Percentiles rank a stretch among this genome's conserved stretches.
Conservation (phyloP, 35 echinoderm and acorn worm genomes). For the Apostichopus parvimensis region DNA sequence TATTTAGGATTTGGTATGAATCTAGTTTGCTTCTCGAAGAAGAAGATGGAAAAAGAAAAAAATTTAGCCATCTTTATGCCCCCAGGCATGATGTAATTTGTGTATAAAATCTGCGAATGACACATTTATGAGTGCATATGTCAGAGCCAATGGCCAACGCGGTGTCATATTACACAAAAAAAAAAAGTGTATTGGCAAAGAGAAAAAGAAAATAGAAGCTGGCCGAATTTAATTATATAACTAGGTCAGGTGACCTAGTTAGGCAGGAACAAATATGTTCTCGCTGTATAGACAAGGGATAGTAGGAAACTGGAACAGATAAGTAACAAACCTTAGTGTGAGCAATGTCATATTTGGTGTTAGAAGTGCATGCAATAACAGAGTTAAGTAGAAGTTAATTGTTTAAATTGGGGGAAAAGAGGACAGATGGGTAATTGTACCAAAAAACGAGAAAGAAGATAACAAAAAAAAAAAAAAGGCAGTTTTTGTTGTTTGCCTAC, state of each 20-base stretch:
- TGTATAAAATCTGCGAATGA: conserved; percentile 50
- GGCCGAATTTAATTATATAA: conserved; percentile 59
- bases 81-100: conserved; percentile 52
- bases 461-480: background rate
- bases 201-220: conserved; percentile 37
- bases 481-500: conserved; percentile 32
- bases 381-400: conserved; percentile 51
- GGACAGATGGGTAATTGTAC: conserved; percentile 16
- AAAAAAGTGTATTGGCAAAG: conserved; percentile 51
- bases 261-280: conserved; percentile 51
- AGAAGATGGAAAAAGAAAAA: background rate
- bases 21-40: background rate
- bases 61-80: conserved; percentile 39
- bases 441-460: background rate
- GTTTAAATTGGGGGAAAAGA: conserved; percentile 48
- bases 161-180: conserved; percentile 41
- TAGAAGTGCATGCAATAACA: background rate
- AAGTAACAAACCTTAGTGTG: background rate
- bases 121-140: conserved; percentile 53
- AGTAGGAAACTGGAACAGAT: conserved; percentile 36
- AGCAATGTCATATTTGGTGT: conserved; percentile 15
- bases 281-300: conserved; percentile 24
- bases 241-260: conserved; percentile 58
- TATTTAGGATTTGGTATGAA: conserved; percentile 4
- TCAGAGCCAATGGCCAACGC: conserved; percentile 49